phyloP scores from a whole-genome alignment of 2,888 invertebrate genomes.

The Drosophila histrio region DNA sequence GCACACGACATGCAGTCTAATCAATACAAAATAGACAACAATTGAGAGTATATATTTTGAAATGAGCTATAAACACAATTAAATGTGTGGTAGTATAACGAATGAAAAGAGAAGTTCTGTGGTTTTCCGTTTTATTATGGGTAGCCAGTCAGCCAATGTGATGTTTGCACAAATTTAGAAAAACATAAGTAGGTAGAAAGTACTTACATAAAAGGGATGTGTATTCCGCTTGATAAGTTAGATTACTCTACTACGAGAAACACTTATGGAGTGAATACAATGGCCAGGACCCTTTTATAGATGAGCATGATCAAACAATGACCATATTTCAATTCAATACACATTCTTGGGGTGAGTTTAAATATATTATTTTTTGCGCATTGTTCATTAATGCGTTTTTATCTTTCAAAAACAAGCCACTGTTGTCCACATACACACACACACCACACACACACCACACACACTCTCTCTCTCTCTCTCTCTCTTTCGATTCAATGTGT shows the following conservation, averaged over 20 bases:
- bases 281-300: constrained; percentile 55
- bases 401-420: constrained; percentile 78
- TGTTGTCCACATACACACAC: constrained; percentile 46
- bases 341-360: constrained; percentile 71
- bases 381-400: constrained; percentile 73
- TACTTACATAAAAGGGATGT: constrained; percentile 41
- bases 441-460: background rate
- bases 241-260: constrained; percentile 54
- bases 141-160: constrained; percentile 6
- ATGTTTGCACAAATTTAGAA: constrained; percentile 22
- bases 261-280: constrained; percentile 56
- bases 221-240: constrained; percentile 59
- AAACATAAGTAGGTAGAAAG: constrained; percentile 35
- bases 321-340: constrained; percentile 56
- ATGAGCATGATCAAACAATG: constrained; percentile 78
- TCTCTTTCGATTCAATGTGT: constrained; percentile 22
- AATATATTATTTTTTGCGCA: constrained; percentile 68
- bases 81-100: constrained; percentile 10
- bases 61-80: constrained; percentile 22
- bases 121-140: constrained; percentile 28
- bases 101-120: constrained; percentile 18
- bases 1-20: constrained; percentile 33
- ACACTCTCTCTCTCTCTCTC: background rate
- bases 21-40: constrained; percentile 28
- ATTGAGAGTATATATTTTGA: constrained; percentile 15